Evolutionary conservation across 2,888 invertebrate species (phyloP), one percentile per base, ranked within the genome.

Genomic region (Tuberolachnus salignus): DNA sequence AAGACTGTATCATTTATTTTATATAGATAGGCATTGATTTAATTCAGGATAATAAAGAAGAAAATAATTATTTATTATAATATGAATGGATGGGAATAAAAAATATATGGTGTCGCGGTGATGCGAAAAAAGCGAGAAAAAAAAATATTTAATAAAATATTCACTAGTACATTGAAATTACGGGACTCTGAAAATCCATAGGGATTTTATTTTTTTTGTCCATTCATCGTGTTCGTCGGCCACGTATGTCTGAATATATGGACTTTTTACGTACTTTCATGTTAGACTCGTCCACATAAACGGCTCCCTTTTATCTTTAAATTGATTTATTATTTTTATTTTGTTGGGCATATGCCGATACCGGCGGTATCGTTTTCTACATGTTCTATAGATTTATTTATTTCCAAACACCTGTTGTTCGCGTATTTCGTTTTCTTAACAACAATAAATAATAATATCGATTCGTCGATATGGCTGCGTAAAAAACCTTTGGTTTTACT

Each of bases 131-230:
- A 44, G 57, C 44, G 70, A 70, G 57, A 53, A 57, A 57, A 57
- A 34, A 55, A 55, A 34, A 71, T 71, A 57, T 71, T 71, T 71
- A 71, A 71, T 71, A 55, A 71, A 71, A 71, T 71, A 71, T 71
- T 71, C 70, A 57, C 23, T 46, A 6, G 34, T 4, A 23, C 57
- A 8, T n/a, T 46, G 59, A 71, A 71, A 71, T 71, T 23, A 71
- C 46, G 34, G 3, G 57, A 57, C 57, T 71, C 46, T 71, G 59
- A 42, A 71, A 71, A 71, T 71, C 71, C 46, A 46, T 59, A n/a
- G 71, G 57, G 57, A 71, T 46, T 59, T 71, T 55, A 71, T 46
- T 59, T 71, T 55, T 69, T 59, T 46, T 44, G 71, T 46, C 46
- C 26, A 46, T 71, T 71, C 46, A 26, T 71, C 71, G 57, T 59